phyloP scores from a whole-genome alignment of 2,113 vertebrate genomes.

The Ondatra zibethicus region DNA sequence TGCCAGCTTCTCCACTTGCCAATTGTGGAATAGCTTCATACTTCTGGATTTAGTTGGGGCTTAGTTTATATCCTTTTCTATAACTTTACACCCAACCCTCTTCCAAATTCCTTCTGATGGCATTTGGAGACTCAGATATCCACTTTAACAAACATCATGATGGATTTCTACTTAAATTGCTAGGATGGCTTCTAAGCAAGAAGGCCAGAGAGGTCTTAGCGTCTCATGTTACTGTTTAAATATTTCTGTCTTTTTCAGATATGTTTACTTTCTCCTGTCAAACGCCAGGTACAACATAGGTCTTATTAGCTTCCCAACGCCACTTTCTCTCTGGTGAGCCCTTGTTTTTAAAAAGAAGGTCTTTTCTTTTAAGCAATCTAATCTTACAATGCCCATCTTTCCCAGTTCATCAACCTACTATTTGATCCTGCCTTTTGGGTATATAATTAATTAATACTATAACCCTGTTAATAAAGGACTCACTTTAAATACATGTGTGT shows the following conservation, averaged over 20 bases:
- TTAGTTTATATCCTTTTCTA: not conserved
- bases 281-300: not conserved
- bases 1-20: not conserved
- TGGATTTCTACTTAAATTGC: not conserved
- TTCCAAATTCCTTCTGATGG: not conserved
- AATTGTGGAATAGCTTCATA: not conserved
- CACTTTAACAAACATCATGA: not conserved
- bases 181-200: conserved; percentile 4
- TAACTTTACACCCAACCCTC: not conserved
- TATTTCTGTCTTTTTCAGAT: not conserved
- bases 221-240: not conserved
- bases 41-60: not conserved
- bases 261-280: not conserved
- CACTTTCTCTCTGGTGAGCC: not conserved
- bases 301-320: not conserved
- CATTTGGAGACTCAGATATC: not conserved
- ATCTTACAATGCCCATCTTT: not conserved
- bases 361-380: not conserved
- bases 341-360: not conserved
- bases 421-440: not conserved
- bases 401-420: not conserved
- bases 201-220: not conserved
- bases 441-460: conserved; percentile 6
- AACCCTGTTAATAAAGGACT: not conserved
- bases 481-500: too few relatives aligned